Conservation (phyloP, 2,888 invertebrate genomes). For the Leptogaster cylindrica region DNA sequence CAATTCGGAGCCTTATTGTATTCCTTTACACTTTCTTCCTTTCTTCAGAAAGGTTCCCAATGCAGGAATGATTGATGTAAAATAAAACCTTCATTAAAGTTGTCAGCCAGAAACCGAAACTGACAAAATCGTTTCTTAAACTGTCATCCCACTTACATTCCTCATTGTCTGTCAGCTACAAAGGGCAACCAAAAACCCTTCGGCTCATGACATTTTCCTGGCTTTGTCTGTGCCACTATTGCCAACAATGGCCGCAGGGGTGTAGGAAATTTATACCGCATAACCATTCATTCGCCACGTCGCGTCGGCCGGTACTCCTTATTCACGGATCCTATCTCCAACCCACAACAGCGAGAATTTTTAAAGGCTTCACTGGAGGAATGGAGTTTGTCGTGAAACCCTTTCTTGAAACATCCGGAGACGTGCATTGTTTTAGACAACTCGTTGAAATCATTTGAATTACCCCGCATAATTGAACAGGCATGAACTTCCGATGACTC, state of each 20-base stretch:
- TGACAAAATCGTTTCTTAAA: constrained; percentile 15
- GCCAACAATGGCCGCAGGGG: too few species aligned
- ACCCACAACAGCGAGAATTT: constrained; percentile 7
- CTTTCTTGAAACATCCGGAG: constrained; percentile 13
- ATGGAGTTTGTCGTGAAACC: background rate
- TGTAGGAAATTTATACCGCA: constrained; percentile 17
- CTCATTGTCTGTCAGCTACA: constrained; percentile 29
- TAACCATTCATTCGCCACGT: constrained; percentile 15
- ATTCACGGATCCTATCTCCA: background rate
- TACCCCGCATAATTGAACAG: constrained; percentile 47
- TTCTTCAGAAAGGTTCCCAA: background rate
- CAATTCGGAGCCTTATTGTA: constrained; percentile 1
- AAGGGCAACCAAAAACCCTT: constrained; percentile 11
- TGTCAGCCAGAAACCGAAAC: too few species aligned
- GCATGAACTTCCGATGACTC: constrained; percentile 38
- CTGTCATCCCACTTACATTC: constrained; percentile 23
- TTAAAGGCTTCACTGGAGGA: background rate
- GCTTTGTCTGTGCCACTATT: constrained; percentile 9
- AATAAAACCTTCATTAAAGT: too few species aligned
- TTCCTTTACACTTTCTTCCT: too few species aligned
- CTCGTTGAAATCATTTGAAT: constrained; percentile 43
- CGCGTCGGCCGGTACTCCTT: constrained; percentile 15
- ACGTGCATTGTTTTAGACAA: constrained; percentile 35
- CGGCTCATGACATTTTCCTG: background rate
- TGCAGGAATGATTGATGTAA: constrained; percentile 19